Conservation (phyloP, 2,888 invertebrate genomes). For the Ashinkailepas kermadecensis region DNA sequence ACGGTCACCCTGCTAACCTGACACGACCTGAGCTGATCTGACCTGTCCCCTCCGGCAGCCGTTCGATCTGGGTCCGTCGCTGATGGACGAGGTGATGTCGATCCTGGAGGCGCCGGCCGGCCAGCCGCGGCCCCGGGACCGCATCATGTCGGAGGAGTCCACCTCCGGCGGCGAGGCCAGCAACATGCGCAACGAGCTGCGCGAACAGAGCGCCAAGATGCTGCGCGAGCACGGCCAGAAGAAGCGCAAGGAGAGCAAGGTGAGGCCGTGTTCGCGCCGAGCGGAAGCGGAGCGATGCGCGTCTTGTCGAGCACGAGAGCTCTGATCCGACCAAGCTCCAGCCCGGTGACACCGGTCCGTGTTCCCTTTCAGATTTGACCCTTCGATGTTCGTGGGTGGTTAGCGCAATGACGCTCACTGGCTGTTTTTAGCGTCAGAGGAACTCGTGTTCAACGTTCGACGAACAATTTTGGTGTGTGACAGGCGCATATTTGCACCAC, state of each 20-base stretch:
- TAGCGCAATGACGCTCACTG: too few relatives aligned
- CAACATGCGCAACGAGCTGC: slow-evolving; percentile 23
- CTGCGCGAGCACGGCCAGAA: neutral
- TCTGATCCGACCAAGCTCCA: too few relatives aligned
- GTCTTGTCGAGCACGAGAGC: too few relatives aligned
- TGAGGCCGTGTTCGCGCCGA: neutral
- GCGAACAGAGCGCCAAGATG: slow-evolving; percentile 14
- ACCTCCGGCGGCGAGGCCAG: slow-evolving; percentile 23
- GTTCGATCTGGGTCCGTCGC: slow-evolving; percentile 66
- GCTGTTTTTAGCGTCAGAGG: too few relatives aligned
- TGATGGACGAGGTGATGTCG: slow-evolving; percentile 77
- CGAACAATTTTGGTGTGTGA: too few relatives aligned
- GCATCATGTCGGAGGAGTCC: slow-evolving; percentile 24
- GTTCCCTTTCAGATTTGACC: too few relatives aligned
- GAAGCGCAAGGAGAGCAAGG: slow-evolving; percentile 21
- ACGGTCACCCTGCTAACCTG: too few relatives aligned
- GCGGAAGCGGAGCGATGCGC: too few relatives aligned
- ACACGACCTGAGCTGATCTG: neutral
- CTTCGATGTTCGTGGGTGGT: too few relatives aligned
- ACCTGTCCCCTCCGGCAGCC: slow-evolving; percentile 15
- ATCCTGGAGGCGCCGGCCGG: slow-evolving; percentile 37
- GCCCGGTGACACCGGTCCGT: too few relatives aligned
- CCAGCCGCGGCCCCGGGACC: slow-evolving; percentile 25
- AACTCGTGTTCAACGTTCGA: too few relatives aligned
- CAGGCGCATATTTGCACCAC: too few relatives aligned